Evolutionary conservation across 2,113 vertebrate genomes (phyloP).

Genomic region (Ploceus nigricollis): DNA sequence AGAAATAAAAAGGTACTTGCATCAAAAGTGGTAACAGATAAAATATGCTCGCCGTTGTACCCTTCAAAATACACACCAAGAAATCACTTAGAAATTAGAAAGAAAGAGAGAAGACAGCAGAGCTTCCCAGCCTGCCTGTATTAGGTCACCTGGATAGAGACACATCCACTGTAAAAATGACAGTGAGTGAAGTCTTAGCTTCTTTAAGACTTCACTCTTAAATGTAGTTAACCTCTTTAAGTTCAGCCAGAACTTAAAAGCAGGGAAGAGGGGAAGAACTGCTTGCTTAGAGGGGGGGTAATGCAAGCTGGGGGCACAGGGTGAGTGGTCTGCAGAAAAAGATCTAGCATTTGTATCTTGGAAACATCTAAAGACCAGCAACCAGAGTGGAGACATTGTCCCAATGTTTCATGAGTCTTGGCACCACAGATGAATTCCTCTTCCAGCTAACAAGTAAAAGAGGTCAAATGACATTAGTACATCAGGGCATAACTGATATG

Average conservation of each 20-base stretch:
- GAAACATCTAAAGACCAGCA: neutral
- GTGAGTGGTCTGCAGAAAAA: neutral
- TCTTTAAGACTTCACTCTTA: neutral
- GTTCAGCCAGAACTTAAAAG: neutral
- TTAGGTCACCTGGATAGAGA: neutral
- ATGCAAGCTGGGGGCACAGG: fast-evolving
- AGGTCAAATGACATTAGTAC: neutral
- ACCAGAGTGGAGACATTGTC: neutral
- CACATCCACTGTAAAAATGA: neutral
- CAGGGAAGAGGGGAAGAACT: neutral
- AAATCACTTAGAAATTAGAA: neutral
- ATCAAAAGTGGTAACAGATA: neutral
- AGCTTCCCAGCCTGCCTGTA: neutral
- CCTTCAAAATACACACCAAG: neutral
- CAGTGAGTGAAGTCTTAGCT: neutral
- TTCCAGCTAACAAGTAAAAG: neutral
- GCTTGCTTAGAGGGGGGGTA: neutral
- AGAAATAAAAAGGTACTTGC: neutral
- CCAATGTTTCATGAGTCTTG: neutral
- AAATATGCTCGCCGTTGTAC: neutral
- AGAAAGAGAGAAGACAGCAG: neutral
- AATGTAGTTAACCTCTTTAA: neutral
- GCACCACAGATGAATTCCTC: neutral
- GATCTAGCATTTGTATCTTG: neutral
- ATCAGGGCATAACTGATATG: neutral